A percentile compares a stretch with the other conserved stretches of the same genome.
These are phyloP conservation scores for Chrysaora quinquecirrha DNA, from an alignment of 30 jellyfish, hydroid and myxozoan species.

Conservation along the genomic window DNA sequence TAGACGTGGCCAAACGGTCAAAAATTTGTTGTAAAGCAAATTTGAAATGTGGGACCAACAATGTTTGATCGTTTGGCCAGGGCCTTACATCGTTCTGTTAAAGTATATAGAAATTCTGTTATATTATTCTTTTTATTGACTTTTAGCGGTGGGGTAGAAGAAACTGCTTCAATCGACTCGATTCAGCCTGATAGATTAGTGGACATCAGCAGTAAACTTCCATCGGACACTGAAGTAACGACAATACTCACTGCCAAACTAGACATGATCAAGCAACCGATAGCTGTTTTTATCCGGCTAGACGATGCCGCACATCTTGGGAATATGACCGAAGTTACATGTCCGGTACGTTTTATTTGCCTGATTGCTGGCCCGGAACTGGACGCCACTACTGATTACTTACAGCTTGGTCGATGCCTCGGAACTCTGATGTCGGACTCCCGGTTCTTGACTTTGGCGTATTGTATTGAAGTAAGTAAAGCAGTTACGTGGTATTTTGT, in stretches of 20 bases:
- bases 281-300: slow-evolving; percentile 63
- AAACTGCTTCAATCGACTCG: background rate
- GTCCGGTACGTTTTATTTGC: slow-evolving; percentile 76
- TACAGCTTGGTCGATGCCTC: slow-evolving; percentile 67
- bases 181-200: background rate
- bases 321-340: slow-evolving; percentile 56
- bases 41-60: too few relatives aligned
- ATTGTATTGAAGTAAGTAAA: slow-evolving; percentile 69
- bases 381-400: slow-evolving; percentile 42
- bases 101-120: too few relatives aligned
- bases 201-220: slow-evolving; percentile 49
- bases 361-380: slow-evolving; percentile 65
- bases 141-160: background rate
- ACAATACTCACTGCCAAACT: slow-evolving; percentile 70
- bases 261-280: slow-evolving; percentile 51
- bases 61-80: too few relatives aligned
- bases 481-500: background rate
- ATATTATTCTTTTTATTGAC: too few relatives aligned
- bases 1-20: too few relatives aligned
- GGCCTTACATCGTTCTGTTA: too few relatives aligned
- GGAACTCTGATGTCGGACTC: slow-evolving; percentile 77
- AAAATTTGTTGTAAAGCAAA: too few relatives aligned
- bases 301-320: slow-evolving; percentile 42
- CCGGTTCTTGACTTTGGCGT: slow-evolving; percentile 55
- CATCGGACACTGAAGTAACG: slow-evolving; percentile 67